Evolutionary conservation across 2,113 vertebrate species (phyloP).

Genomic region (Callopanchax toddi): DNA sequence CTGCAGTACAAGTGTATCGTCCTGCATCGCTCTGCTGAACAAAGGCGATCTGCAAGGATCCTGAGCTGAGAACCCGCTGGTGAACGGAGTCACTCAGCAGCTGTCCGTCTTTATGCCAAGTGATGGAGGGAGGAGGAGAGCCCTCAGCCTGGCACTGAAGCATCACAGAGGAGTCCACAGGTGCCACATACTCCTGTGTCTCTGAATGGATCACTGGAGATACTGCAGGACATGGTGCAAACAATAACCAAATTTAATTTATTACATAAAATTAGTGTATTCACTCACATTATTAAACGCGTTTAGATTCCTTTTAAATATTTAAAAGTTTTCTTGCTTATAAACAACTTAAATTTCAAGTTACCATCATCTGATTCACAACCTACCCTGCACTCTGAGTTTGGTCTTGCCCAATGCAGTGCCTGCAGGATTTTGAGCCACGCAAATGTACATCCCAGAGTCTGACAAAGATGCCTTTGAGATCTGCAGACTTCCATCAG

Average conservation of each 20-base stretch:
- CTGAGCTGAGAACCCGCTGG: conserved; percentile 83
- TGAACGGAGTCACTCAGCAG: conserved; percentile 80
- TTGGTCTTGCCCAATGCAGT: conserved; percentile 94
- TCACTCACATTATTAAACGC: background rate
- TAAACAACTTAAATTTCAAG: too few species aligned
- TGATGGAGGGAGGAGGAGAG: conserved; percentile 84
- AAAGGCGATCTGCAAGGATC: conserved; percentile 89
- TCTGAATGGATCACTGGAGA: conserved; percentile 86
- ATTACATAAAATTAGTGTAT: background rate
- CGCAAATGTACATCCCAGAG: conserved; percentile 91
- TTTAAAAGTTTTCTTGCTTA: too few species aligned
- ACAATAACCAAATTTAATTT: background rate
- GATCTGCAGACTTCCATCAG: conserved; percentile 89
- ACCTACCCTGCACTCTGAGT: conserved; percentile 91
- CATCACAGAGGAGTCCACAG: conserved; percentile 86
- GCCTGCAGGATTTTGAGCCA: conserved; percentile 94
- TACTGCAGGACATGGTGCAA: conserved; percentile 74
- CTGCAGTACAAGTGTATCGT: conserved; percentile 86
- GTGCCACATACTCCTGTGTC: conserved; percentile 71
- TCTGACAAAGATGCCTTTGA: conserved; percentile 83
- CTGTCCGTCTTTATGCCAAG: conserved; percentile 88
- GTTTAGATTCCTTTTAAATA: too few species aligned
- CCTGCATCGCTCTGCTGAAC: conserved; percentile 84
- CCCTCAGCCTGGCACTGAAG: conserved; percentile 87
- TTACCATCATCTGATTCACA: background rate